Evolutionary conservation across 2,113 vertebrate species (phyloP), one percentile per base, ranked within the genome.

Genomic region (Echinops telfairi): DNA sequence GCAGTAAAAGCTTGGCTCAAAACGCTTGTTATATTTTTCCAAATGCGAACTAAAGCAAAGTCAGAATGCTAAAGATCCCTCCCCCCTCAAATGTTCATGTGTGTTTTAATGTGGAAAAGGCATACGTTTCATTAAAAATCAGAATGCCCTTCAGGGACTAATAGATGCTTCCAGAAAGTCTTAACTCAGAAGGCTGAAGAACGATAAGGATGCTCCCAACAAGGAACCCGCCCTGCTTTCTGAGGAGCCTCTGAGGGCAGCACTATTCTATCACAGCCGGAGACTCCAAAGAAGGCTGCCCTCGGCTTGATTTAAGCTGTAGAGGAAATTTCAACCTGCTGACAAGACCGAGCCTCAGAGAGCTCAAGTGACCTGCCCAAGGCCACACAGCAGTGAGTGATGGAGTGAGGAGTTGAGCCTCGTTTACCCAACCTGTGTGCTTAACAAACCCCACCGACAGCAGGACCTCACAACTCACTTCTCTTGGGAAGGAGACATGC

Each of bases 141-240:
- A 88, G 83, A 83, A 15, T 58, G 83, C 57, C 78, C 43, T 80
- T 71, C 27, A n/a, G 77, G 89, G 57, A 78, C 31, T 5, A 1
- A 20, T 7, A 76, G 93, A 89, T 25, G 29, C 78, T 91, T 91
- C 40, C 23, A 38, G 68, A 89, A 87, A 19, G 36, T 82, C 53
- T 27, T 5, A 68, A 83, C 66, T 36, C 6, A 23, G 71, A 31
- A 29, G 43, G 36, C 10, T 19, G 58, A 66, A 62, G 58, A 64
- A 62, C 7, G 10, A 70, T 33, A 15, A 43, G 83, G 40, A 6
- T 64, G n/a, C 31, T 15, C 43, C n/a, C 47, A 47, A 12, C 9
- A n/a, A 73, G 31, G 19, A 20, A 33, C 20, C 8, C 79, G 31
- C 64, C 36, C 29, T 20, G 6, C 38, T 25, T 57, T 68, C 10